A percentile compares a stretch with the other conserved stretches of the same genome.
Evolutionary conservation across 2,888 invertebrate species (phyloP).

Genomic region (Stratiomys singularior): DNA sequence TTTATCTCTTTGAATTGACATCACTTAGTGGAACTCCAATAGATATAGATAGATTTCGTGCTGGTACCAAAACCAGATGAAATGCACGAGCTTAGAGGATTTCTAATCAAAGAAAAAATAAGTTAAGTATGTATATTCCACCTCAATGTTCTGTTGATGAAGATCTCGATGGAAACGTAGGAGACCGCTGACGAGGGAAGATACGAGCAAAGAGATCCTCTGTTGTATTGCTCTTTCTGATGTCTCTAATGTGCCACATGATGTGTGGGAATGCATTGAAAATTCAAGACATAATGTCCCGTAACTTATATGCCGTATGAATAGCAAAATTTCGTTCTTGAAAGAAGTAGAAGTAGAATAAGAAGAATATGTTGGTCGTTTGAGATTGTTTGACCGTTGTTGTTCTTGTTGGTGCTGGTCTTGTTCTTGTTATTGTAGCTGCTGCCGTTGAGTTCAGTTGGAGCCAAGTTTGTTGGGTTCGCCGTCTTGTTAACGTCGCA

Average conservation of each 20-base stretch:
- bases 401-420: background rate
- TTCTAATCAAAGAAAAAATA: too few relatives aligned
- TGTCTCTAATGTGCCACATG: conserved; percentile 34
- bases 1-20: too few relatives aligned
- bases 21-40: too few relatives aligned
- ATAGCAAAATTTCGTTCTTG: conserved; percentile 51
- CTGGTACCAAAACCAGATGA: too few relatives aligned
- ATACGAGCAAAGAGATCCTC: too few relatives aligned
- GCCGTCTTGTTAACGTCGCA: conserved; percentile 3
- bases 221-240: background rate
- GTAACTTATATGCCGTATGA: conserved; percentile 53
- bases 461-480: background rate
- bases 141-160: background rate
- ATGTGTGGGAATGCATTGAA: conserved; percentile 56
- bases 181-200: too few relatives aligned
- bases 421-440: too few relatives aligned
- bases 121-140: conserved; percentile 12
- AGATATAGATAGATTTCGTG: too few relatives aligned
- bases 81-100: too few relatives aligned
- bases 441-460: background rate
- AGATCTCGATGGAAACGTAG: background rate
- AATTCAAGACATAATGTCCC: conserved; percentile 55
- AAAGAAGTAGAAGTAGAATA: background rate
- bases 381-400: background rate
- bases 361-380: background rate